Base-by-base conservation (phyloP, 2,113 vertebrate species). In the Murina feae region DNA sequence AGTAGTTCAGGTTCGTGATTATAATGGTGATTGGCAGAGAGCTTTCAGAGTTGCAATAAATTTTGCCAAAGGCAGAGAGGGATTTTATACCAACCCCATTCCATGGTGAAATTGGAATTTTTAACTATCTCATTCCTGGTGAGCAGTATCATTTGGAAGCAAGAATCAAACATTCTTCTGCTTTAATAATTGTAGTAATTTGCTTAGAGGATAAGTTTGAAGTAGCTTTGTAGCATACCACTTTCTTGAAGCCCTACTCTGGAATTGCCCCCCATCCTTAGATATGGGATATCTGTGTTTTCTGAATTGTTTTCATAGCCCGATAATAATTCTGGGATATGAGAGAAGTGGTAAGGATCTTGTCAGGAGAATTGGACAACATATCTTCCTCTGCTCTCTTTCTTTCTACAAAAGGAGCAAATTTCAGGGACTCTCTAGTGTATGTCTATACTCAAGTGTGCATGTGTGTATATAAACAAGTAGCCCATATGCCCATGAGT, bases 21-120 rank as follows among this genome's bases (percentile, higher is more conserved):
- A 82, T 23, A 60, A 96, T 91, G 91, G 96, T 96, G 97, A 98
- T 92, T 96, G 97, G 95, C 95, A 95, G 93, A 97, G 97, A 97
- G 89, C 90, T 98, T 44, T 13, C 92, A 93, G 95, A 92, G 93
- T 93, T 53, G 96, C 96, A 97, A 95, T 96, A 98, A 98, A 98
- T 97, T 96, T 93, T 93, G 71, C 1, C 83, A 0, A 80, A 92
- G 92, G 89, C 95, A 81, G 68, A 89, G 42, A 92, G 75, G 47
- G 53, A 86, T 92, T 97, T 95, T 92, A 72, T 94, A 83, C 86
- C 95, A 86, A 75, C 93, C 91, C 91, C 68, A 30, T 58, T 96
- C 76, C 80, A 39, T 55, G 81, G 95, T 0, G 1, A 85, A 66
- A 66, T 13, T 32, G 32, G 63, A 66, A 66, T 93, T 68, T 76